Evolutionary conservation across 2,797 vertebrate species (phyloP), one percentile per base, ranked within the genome.

Genomic region (Telmatherina bonti): DNA sequence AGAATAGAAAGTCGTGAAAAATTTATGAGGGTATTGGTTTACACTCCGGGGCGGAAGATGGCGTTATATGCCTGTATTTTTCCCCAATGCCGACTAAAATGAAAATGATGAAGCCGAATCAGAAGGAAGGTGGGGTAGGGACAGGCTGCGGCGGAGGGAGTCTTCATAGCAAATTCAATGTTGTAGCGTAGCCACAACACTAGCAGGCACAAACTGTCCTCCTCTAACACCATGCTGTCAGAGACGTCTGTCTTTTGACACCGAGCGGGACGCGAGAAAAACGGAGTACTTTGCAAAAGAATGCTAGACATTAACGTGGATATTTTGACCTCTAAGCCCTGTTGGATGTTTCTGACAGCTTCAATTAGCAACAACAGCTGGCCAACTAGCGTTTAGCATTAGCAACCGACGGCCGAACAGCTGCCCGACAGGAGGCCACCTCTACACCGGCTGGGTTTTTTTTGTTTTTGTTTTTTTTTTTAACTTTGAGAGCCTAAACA

Each of bases 401-500:
- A 78, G 82, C 76, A 12, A 2, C 69, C 30, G 18, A 12, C 54
- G 13, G 58, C 56, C 10, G 35, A 51, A 49, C 85, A 79, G 82
- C 88, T 85, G 85, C 80, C 86, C 78, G 86, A 90, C 91, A 90
- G 90, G 91, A 90, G 70, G 73, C 73, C 59, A 67, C 72, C 59
- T 41, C 68, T 20, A 56, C 31, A 11, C 85, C 88, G 86, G 85
- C 82, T 72, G 86, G 84, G 74, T 85, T 85, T 91, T n/a, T n/a
- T n/a, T n/a, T n/a, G n/a, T n/a, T n/a, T n/a, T n/a, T n/a, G n/a
- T n/a, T n/a, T n/a, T n/a, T n/a, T n/a, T n/a, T n/a, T n/a, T 89
- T 85, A 88, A 91, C 85, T 88, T 88, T 86, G 72, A 75, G 66
- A 43, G 58, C 20, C 57, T 60, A 43, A 7, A 74, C 53, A 74